Percentiles rank a stretch among this genome's conserved stretches.
phyloP scores from a whole-genome alignment of 2,888 invertebrate genomes.

The Caradrina kadenii region DNA sequence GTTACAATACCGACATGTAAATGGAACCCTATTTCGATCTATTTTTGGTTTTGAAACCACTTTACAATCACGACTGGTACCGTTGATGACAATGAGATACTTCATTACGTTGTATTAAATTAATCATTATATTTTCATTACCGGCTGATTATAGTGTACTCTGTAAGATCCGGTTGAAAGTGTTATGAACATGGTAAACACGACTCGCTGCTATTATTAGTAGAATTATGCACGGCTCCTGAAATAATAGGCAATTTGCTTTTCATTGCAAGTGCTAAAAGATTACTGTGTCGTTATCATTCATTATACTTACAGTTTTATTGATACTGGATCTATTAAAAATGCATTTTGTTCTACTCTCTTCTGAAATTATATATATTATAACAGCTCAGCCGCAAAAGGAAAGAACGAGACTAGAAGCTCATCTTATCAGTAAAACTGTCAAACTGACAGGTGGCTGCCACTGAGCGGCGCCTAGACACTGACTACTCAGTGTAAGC shows the following conservation, averaged over 20 bases:
- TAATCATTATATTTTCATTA: constrained; percentile 44
- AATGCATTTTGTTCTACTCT: not conserved
- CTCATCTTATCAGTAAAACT: not conserved
- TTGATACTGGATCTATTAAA: constrained; percentile 10
- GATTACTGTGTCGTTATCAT: constrained; percentile 13
- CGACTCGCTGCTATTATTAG: constrained; percentile 36
- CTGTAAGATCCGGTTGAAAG: constrained; percentile 54
- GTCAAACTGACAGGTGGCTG: not conserved
- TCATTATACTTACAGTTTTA: constrained; percentile 22
- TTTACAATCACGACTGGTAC: constrained; percentile 10
- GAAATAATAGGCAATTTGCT: constrained; percentile 40
- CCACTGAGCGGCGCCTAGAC: not conserved
- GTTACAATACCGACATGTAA: constrained; percentile 21
- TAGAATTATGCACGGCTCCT: constrained; percentile 43
- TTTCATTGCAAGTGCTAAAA: constrained; percentile 33
- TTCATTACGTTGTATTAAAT: constrained; percentile 21
- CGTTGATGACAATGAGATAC: constrained; percentile 26
- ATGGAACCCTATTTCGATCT: constrained; percentile 39
- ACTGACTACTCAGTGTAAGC: constrained; percentile 1
- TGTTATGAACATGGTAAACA: constrained; percentile 43
- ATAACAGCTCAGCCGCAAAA: not conserved
- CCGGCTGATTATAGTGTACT: constrained; percentile 25
- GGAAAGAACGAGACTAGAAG: not conserved
- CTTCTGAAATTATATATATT: not conserved
- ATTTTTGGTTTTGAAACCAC: constrained; percentile 41